Base-by-base conservation (phyloP, 2,113 vertebrate genomes). In the Colossoma macropomum region DNA sequence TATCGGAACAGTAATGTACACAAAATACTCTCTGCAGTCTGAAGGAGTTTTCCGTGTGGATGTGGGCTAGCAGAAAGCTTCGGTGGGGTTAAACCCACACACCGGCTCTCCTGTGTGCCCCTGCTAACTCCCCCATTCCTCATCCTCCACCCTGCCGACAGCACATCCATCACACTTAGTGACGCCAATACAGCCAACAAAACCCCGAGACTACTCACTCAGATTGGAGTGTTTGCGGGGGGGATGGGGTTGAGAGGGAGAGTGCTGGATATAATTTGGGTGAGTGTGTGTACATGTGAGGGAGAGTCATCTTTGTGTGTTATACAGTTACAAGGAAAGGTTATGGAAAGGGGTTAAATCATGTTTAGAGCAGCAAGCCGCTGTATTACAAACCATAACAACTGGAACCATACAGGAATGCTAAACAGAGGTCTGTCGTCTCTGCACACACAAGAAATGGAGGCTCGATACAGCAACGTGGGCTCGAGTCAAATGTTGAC, bases 101-200 rank as follows among this genome's bases (percentile, higher is more conserved):
- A 84, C 62, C 76, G 79, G 77, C 41, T 86, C 68, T 84, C 84
- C 83, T 82, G 72, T 88, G 89, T 85, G 87, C 80, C 81, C 82
- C 88, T 88, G 70, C 80, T 86, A 77, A 80, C 88, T 86, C 81
- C 38, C 87, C 88, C 90, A 92, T 94, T 88, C 86, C 90, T 92
- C 89, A 90, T 87, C 88, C 45, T n/a, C 87, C 90, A 87, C 89
- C 84, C 80, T 81, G 68, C 68, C 87, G 88, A 92, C 92, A 92
- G 92, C 87, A 71, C 80, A 93, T 92, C 91, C 89, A 91, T 93
- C 91, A 92, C 84, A 90, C 87, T 91, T 91, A 92, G 90, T 88
- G 84, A 89, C 71, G 80, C 69, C 79, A 81, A 16, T 78, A 30
- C 78, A 84, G 48, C 69, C 82, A 87, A 74, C 75, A 69, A 15